These are phyloP conservation scores for Conger conger DNA, from an alignment of 2,113 vertebrate species.

Conservation along the genomic window DNA sequence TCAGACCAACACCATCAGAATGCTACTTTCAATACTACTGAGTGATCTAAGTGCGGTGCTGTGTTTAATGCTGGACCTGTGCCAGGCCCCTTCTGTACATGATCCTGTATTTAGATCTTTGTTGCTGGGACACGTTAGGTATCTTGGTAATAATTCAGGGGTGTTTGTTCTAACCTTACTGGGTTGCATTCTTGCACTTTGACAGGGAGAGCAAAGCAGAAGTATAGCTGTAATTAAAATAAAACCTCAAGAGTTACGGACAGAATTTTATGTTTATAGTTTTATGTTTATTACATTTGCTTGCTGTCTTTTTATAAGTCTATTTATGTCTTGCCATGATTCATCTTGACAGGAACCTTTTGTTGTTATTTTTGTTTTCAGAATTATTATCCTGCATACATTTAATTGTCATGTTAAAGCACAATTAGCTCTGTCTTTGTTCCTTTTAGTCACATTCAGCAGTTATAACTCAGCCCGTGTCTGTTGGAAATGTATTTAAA, in stretches of 20 bases:
- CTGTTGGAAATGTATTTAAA: neutral
- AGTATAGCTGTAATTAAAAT: neutral
- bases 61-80: too few relatives aligned
- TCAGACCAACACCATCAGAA: neutral
- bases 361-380: too few relatives aligned
- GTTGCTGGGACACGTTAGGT: too few relatives aligned
- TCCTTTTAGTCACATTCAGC: neutral
- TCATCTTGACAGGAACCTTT: too few relatives aligned
- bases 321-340: too few relatives aligned
- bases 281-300: neutral
- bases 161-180: neutral
- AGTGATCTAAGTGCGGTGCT: neutral
- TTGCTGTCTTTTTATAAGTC: neutral
- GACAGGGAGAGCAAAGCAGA: neutral
- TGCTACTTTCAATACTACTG: neutral
- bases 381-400: too few relatives aligned
- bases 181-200: neutral
- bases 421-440: neutral
- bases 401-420: too few relatives aligned
- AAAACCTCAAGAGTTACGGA: neutral
- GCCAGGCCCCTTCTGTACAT: too few relatives aligned
- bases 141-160: too few relatives aligned
- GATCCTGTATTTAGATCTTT: too few relatives aligned
- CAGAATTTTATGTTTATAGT: neutral
- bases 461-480: neutral